phyloP scores from a whole-genome alignment of 2,888 invertebrate genomes.

The Drosophila helvetica region DNA sequence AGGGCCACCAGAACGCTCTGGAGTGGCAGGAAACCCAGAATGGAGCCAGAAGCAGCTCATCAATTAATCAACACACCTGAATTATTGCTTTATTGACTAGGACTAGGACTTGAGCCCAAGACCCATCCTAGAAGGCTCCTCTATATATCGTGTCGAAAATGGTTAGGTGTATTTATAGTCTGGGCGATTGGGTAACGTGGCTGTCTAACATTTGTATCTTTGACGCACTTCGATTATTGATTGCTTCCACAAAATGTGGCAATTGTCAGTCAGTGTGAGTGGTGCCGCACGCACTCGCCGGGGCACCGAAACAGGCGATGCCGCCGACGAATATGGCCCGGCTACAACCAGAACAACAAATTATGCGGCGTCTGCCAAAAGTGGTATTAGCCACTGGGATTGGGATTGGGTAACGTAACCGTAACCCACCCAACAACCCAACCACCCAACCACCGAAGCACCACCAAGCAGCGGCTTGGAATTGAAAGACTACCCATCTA shows the following conservation, averaged over 20 bases:
- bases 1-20: background rate
- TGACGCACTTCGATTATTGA: slow-evolving; percentile 76
- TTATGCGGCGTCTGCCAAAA: slow-evolving; percentile 68
- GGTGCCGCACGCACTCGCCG: slow-evolving; percentile 46
- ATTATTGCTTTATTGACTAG: slow-evolving; percentile 30
- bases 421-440: slow-evolving; percentile 1
- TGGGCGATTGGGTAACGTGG: slow-evolving; percentile 25
- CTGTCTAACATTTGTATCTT: slow-evolving; percentile 68
- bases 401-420: slow-evolving; percentile 57
- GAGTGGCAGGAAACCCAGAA: background rate
- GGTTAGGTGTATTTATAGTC: slow-evolving; percentile 39
- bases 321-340: slow-evolving; percentile 54
- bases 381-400: slow-evolving; percentile 39
- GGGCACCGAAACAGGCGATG: slow-evolving; percentile 51
- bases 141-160: slow-evolving; percentile 28
- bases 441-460: no score
- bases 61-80: slow-evolving; percentile 41
- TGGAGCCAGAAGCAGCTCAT: slow-evolving; percentile 15
- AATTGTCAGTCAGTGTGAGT: slow-evolving; percentile 49
- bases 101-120: background rate
- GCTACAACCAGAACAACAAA: slow-evolving; percentile 69
- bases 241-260: slow-evolving; percentile 77
- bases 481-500: slow-evolving; percentile 8
- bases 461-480: no score
- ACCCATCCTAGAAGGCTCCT: background rate